These are phyloP conservation scores for Orthosia gracilis DNA, from an alignment of 2,888 invertebrate genomes.

Conservation along the genomic window DNA sequence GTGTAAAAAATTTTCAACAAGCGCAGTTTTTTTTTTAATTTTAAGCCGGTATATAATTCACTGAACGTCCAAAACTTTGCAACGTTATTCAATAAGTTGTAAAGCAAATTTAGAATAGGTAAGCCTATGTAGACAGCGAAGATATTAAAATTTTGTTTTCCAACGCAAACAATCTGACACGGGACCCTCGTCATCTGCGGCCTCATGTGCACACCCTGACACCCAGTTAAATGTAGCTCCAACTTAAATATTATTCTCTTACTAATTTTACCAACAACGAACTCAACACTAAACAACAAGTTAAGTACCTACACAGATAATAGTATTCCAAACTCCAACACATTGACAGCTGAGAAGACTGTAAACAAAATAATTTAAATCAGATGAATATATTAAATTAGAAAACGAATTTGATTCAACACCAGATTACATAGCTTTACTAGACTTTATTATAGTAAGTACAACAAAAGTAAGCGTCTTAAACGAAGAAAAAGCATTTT, in stretches of 20 bases:
- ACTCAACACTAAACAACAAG: conserved; percentile 23
- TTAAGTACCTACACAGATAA: conserved; percentile 1
- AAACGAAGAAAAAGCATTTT: conserved; percentile 55
- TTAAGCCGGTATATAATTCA: conserved; percentile 43
- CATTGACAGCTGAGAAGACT: conserved; percentile 21
- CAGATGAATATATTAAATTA: conserved; percentile 31
- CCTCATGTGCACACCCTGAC: conserved; percentile 79
- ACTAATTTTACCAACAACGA: conserved; percentile 49
- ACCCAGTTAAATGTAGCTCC: conserved; percentile 75
- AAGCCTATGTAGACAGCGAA: conserved; percentile 73
- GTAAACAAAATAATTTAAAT: conserved; percentile 63
- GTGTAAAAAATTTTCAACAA: conserved; percentile 23
- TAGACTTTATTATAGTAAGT: conserved; percentile 27
- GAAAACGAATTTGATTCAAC: conserved; percentile 39
- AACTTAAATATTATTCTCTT: conserved; percentile 70
- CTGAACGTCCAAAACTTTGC: conserved; percentile 59
- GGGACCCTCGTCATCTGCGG: conserved; percentile 82
- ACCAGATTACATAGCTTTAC: conserved; percentile 38
- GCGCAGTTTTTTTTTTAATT: conserved; percentile 33
- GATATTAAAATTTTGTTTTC: conserved; percentile 83
- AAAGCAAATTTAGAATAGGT: conserved; percentile 73
- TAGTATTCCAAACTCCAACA: conserved; percentile 31
- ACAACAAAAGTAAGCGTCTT: conserved; percentile 49
- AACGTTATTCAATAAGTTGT: conserved; percentile 65
- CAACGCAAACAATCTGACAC: conserved; percentile 75